Base-by-base conservation (phyloP, 2,888 invertebrate genomes). In the Chromoteleia sp. region DNA sequence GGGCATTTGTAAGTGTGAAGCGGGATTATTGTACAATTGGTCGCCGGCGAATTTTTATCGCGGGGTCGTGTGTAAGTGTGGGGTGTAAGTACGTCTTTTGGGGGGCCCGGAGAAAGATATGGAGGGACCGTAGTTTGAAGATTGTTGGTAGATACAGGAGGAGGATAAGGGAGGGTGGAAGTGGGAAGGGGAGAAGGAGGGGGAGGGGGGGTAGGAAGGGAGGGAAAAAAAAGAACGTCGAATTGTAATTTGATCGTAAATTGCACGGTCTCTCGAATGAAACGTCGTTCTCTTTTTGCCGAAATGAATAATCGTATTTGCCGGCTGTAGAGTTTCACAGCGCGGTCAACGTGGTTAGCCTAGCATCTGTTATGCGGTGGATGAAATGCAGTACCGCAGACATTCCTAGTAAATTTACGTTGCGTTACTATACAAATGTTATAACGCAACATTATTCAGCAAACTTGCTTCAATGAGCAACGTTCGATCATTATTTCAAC, bases 241-340 rank as follows among this genome's bases (percentile, higher is more conserved):
- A 77, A 78, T 82, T 78, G 82, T 82, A 82, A 82, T 82, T 82
- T 82, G 82, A 82, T 82, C 82, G 82, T 82, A 82, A 82, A 82
- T 82, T 82, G 82, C 82, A 82, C 74, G 73, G 77, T 82, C 78
- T 70, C 82, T 78, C 78, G 82, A 81, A 81, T 81, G 81, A 82
- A 82, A 59, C 82, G 82, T 75, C 78, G 78, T 77, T 77, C 67
- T 78, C 76, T 82, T 82, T 78, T 82, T 73, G 78, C 74, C 78
- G 75, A 82, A 82, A 82, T 82, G 82, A 82, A 82, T 82, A 78
- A 82, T 82, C 78, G 82, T 79, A 82, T 82, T 82, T 82, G 82
- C 82, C 78, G 82, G 82, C 82, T 82, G 82, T 75, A 75, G 78
- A 82, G 82, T 82, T 82, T 82, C 78, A 78, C 82, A 75, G 82